These are phyloP conservation scores for Drosophila colorata DNA, from an alignment of 2,888 invertebrate species.

Conservation along the genomic window DNA sequence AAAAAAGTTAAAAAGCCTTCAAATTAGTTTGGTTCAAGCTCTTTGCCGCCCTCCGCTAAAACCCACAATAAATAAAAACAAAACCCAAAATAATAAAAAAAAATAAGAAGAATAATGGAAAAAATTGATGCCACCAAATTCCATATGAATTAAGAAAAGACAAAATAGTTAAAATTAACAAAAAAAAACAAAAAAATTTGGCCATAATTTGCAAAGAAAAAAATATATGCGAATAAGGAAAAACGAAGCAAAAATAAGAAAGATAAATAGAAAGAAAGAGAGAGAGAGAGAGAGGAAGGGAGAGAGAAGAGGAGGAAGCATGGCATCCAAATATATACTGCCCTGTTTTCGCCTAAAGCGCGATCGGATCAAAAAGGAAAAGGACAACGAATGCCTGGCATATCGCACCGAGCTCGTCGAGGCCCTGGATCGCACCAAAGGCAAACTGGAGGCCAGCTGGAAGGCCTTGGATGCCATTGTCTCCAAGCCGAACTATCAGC, in stretches of 20 bases:
- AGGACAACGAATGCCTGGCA: constrained; percentile 9
- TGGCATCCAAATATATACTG: constrained; percentile 27
- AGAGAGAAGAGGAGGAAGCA: not conserved
- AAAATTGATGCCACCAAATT: not conserved
- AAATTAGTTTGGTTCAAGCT: constrained; percentile 9
- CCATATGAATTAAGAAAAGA: not conserved
- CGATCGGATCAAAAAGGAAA: constrained; percentile 3
- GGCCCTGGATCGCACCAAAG: constrained; percentile 33
- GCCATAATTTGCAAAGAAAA: not conserved
- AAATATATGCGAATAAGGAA: not conserved
- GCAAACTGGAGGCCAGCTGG: constrained; percentile 45
- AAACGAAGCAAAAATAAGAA: not conserved
- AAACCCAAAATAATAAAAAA: not conserved
- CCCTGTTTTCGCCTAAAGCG: constrained; percentile 14
- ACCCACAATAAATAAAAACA: not conserved
- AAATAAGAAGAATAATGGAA: not conserved
- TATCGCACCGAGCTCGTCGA: constrained; percentile 30
- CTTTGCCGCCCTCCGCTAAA: not conserved
- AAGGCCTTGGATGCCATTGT: constrained; percentile 29
- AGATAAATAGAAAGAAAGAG: not conserved
- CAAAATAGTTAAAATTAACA: not conserved
- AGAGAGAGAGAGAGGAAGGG: not conserved
- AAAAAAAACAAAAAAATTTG: not conserved
- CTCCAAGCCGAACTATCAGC: constrained; percentile 15
- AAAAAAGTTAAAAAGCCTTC: constrained; percentile 13